A percentile compares a stretch with the other conserved stretches of the same genome.
phyloP scores from a whole-genome alignment of 2,797 vertebrate species.

The Neoniphon sammara region DNA sequence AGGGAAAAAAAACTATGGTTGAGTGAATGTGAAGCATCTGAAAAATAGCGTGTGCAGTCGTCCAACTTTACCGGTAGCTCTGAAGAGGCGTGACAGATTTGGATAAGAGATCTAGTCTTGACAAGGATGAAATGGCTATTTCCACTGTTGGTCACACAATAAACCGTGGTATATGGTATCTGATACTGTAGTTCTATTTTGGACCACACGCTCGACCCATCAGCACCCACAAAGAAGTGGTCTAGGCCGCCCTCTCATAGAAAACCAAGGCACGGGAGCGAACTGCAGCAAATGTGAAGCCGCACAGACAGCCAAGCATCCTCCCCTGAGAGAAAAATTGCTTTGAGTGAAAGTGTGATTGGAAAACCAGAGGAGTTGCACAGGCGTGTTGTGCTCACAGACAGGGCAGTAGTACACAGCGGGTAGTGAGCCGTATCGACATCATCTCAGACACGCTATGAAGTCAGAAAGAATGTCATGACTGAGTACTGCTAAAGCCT shows the following conservation, averaged over 20 bases:
- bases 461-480: constrained; percentile 37
- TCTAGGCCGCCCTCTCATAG: constrained; percentile 57
- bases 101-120: constrained; percentile 32
- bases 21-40: constrained; percentile 10
- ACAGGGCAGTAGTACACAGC: constrained; percentile 35
- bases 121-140: constrained; percentile 40
- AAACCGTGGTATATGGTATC: constrained; percentile 63
- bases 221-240: constrained; percentile 70
- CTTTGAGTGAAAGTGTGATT: constrained; percentile 50
- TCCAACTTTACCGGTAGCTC: neutral
- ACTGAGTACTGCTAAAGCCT: constrained; percentile 46
- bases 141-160: constrained; percentile 52
- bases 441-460: constrained; percentile 30
- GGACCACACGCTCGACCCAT: constrained; percentile 66
- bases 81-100: neutral
- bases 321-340: constrained; percentile 60
- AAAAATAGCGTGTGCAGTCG: constrained; percentile 13
- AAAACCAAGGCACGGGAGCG: constrained; percentile 53
- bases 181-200: constrained; percentile 64
- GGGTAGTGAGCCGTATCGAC: constrained; percentile 32
- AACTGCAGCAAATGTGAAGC: constrained; percentile 55
- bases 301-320: constrained; percentile 60
- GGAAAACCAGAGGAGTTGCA: constrained; percentile 42
- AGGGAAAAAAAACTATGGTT: neutral
- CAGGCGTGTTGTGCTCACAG: constrained; percentile 37